These are phyloP conservation scores for Andrena hattorfiana DNA, from an alignment of 2,888 invertebrate genomes.

Conservation along the genomic window DNA sequence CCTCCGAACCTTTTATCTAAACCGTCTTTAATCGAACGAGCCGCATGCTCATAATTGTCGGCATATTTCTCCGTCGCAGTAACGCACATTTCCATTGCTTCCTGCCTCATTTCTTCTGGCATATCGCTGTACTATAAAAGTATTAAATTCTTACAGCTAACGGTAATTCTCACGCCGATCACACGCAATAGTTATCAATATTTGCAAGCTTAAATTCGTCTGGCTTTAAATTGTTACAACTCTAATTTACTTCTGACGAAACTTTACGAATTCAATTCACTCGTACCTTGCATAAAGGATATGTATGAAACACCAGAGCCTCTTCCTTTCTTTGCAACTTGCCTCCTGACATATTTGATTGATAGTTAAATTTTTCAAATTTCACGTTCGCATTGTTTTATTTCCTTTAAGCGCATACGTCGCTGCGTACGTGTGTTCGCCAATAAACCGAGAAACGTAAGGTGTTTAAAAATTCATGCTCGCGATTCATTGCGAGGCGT, in stretches of 20 bases:
- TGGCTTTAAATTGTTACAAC: neutral
- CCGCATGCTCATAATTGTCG: constrained; percentile 92
- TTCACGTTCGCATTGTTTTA: constrained; percentile 9
- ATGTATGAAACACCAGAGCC: constrained; percentile 89
- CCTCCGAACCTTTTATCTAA: constrained; percentile 98
- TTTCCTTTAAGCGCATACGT: neutral
- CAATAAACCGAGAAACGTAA: neutral
- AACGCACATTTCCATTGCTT: constrained; percentile 95
- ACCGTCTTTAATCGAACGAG: constrained; percentile 96
- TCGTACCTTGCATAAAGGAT: constrained; percentile 93
- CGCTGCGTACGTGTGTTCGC: neutral
- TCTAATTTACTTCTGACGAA: neutral
- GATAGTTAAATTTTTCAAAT: constrained; percentile 8
- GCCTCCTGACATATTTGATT: constrained; percentile 79
- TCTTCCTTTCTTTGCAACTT: constrained; percentile 87
- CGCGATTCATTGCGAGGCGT: neutral
- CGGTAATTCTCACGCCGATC: too few species aligned
- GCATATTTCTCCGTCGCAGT: constrained; percentile 97
- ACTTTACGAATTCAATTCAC: neutral
- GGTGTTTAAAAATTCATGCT: neutral
- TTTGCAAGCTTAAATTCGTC: neutral
- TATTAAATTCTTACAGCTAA: neutral
- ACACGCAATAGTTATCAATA: neutral
- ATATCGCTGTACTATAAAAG: constrained; percentile 88
- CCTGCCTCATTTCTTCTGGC: constrained; percentile 96